Percentiles rank a stretch among this genome's conserved stretches.
These are phyloP conservation scores for Chanos chanos DNA, from an alignment of 2,797 vertebrate species.

Conservation along the genomic window DNA sequence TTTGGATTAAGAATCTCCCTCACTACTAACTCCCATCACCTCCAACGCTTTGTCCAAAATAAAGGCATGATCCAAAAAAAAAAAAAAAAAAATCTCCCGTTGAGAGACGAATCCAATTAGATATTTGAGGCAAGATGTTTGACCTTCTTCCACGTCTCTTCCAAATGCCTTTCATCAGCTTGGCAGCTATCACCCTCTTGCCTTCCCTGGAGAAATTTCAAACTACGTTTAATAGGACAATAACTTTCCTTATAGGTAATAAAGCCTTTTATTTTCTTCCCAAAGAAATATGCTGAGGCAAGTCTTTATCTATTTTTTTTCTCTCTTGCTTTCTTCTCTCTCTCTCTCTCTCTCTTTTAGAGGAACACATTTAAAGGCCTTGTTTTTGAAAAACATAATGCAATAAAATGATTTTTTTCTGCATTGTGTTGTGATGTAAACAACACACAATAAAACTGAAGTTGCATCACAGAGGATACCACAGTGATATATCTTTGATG, in stretches of 20 bases:
- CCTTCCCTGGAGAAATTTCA: constrained; percentile 44
- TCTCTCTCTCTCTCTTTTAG: constrained; percentile 26
- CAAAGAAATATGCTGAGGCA: constrained; percentile 56
- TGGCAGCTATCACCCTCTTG: constrained; percentile 34
- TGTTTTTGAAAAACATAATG: constrained; percentile 39
- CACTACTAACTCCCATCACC: too few relatives aligned
- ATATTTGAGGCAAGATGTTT: constrained; percentile 52
- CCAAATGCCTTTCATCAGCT: constrained; percentile 52
- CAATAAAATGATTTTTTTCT: constrained; percentile 24
- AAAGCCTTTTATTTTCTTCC: constrained; percentile 54
- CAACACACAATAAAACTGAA: constrained; percentile 40
- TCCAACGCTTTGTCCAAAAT: constrained; percentile 29
- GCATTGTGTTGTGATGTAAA: constrained; percentile 18
- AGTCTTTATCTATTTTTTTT: too few relatives aligned
- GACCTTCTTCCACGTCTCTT: constrained; percentile 50
- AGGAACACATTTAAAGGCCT: constrained; percentile 36
- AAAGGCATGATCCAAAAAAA: constrained; percentile 37
- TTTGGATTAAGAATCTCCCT: background rate
- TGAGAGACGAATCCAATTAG: constrained; percentile 57
- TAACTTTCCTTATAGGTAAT: constrained; percentile 56
- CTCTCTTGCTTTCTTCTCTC: too few relatives aligned
- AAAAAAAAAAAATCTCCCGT: constrained; percentile 28
- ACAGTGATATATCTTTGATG: too few relatives aligned
- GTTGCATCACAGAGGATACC: too few relatives aligned
- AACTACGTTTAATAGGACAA: constrained; percentile 61